These are phyloP conservation scores for Lepidochitona cinerea DNA, from an alignment of 2,888 invertebrate species.

Conservation along the genomic window DNA sequence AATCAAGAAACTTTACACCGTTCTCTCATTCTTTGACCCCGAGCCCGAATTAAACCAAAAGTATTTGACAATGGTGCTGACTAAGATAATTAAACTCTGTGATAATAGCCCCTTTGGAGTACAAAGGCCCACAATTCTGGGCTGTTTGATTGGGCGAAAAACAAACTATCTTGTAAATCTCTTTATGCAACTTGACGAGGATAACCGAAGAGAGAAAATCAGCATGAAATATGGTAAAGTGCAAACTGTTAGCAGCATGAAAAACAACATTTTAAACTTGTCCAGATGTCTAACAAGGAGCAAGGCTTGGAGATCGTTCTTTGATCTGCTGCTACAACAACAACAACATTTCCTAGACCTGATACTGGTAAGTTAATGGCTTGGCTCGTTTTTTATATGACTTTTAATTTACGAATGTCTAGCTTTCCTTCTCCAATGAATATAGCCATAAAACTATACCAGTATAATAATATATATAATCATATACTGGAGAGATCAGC, in stretches of 20 bases:
- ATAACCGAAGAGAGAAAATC: background rate
- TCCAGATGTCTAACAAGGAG: constrained; percentile 36
- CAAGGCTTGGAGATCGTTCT: constrained; percentile 50
- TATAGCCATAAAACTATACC: too few relatives aligned
- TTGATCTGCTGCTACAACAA: constrained; percentile 45
- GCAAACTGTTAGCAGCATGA: constrained; percentile 30
- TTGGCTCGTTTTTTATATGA: too few relatives aligned
- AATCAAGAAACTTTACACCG: constrained; percentile 33
- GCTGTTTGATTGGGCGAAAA: constrained; percentile 46
- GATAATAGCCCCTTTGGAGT: constrained; percentile 25
- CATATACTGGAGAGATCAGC: too few relatives aligned
- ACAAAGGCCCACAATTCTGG: constrained; percentile 41
- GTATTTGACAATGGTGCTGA: constrained; percentile 45
- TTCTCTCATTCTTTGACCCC: constrained; percentile 51
- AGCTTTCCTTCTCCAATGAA: too few relatives aligned
- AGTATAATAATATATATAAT: too few relatives aligned
- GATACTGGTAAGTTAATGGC: constrained; percentile 48
- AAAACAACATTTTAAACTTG: constrained; percentile 43
- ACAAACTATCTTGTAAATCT: constrained; percentile 48
- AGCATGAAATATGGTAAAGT: background rate
- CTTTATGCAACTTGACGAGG: constrained; percentile 45
- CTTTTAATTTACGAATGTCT: too few relatives aligned
- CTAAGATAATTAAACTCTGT: constrained; percentile 43
- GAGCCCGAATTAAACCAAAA: constrained; percentile 45
- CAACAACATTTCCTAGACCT: constrained; percentile 55